Percentiles rank a stretch among this genome's conserved stretches.
Conservation (phyloP, 2,113 vertebrate species). For the Himantopus leucocephalus region DNA sequence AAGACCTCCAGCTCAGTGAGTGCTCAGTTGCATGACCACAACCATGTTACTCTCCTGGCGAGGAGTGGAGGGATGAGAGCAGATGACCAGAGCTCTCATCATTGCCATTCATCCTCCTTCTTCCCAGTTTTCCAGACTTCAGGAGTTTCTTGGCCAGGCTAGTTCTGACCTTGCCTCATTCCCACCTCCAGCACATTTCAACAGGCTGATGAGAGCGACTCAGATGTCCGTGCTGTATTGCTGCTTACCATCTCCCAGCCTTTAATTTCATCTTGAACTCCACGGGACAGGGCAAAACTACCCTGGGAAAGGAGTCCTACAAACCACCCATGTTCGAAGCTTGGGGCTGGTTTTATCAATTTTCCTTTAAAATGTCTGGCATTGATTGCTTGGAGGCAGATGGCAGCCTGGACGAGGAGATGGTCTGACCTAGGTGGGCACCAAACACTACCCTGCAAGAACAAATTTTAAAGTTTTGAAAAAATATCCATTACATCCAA, state of each 20-base stretch:
- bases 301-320: not conserved
- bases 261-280: not conserved
- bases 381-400: not conserved
- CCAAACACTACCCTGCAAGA: not conserved
- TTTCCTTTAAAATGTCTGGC: not conserved
- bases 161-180: not conserved
- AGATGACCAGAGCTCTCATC: not conserved
- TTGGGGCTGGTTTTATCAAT: not conserved
- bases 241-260: not conserved
- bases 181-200: accelerated
- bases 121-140: not conserved
- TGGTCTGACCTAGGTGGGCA: not conserved
- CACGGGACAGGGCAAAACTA: not conserved
- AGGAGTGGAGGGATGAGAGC: not conserved
- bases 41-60: not conserved
- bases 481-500: not conserved
- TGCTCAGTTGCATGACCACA: not conserved
- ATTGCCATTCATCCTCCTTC: not conserved
- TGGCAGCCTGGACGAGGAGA: not conserved
- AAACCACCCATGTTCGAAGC: accelerated
- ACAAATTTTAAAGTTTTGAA: accelerated
- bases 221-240: accelerated
- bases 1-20: not conserved
- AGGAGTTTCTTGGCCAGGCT: not conserved
- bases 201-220: accelerated